Evolutionary conservation across 2,797 vertebrate species (phyloP).

Genomic region (Acanthurus lineatus): DNA sequence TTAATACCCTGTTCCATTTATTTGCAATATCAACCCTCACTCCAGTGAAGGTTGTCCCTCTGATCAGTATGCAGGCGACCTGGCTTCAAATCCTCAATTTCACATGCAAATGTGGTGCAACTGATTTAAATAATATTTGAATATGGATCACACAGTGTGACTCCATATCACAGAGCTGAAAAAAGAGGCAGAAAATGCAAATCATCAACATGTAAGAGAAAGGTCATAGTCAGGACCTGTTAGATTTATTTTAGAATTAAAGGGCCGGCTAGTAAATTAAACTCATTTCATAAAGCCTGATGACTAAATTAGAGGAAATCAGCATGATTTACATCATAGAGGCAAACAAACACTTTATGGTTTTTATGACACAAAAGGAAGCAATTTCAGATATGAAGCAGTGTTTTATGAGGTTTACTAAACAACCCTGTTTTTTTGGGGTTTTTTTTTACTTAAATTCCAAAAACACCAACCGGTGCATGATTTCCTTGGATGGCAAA

Average conservation of each 20-base stretch:
- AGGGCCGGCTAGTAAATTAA: conserved; percentile 69
- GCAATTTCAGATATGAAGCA: conserved; percentile 31
- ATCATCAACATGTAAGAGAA: conserved; percentile 79
- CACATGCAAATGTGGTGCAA: conserved; percentile 83
- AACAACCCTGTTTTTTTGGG: background rate
- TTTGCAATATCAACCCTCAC: conserved; percentile 77
- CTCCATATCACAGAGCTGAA: conserved; percentile 76
- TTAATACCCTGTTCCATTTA: conserved; percentile 74
- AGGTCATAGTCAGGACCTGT: conserved; percentile 78
- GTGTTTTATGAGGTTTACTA: conserved; percentile 4
- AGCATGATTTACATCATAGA: conserved; percentile 70
- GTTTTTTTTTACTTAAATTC: conserved; percentile 30
- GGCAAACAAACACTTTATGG: conserved; percentile 66
- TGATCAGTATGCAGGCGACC: conserved; percentile 85
- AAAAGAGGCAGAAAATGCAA: conserved; percentile 76
- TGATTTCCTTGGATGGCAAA: background rate
- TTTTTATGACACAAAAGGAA: conserved; percentile 24
- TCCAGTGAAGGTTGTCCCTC: conserved; percentile 77
- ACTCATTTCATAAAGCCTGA: conserved; percentile 62
- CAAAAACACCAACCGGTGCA: background rate
- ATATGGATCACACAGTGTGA: conserved; percentile 86
- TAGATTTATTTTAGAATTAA: conserved; percentile 79
- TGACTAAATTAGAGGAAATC: conserved; percentile 71
- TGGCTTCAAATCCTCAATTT: conserved; percentile 86
- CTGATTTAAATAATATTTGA: conserved; percentile 89